Percentiles rank a stretch among this genome's conserved stretches.
phyloP scores from a whole-genome alignment of 1,140 invertebrate species.

The Scaptomyza pallida region DNA sequence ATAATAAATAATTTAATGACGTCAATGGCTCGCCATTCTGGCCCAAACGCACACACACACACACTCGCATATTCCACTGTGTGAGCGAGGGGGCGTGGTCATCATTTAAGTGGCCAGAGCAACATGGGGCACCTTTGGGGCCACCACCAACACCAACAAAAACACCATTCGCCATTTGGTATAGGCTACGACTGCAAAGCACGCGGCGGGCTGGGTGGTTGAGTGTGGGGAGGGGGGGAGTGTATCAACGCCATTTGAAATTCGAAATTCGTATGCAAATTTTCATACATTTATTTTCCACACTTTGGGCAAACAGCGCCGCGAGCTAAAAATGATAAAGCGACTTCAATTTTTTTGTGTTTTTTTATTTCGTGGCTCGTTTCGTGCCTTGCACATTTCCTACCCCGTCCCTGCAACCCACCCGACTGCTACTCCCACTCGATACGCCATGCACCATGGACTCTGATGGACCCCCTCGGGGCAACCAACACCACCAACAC shows the following conservation, averaged over 20 bases:
- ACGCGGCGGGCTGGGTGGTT: background rate
- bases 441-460: conserved; percentile 52
- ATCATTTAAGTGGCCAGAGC: conserved; percentile 43
- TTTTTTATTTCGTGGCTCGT: conserved; percentile 53
- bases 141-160: conserved; percentile 38
- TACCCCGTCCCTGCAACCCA: background rate
- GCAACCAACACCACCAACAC: background rate
- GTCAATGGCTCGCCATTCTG: conserved; percentile 38
- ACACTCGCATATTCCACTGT: too few relatives aligned
- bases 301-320: conserved; percentile 75
- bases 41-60: background rate
- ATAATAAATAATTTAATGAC: conserved; percentile 59
- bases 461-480: conserved; percentile 10
- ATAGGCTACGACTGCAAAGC: background rate
- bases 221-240: background rate
- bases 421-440: conserved; percentile 21
- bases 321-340: conserved; percentile 79
- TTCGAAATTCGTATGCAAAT: conserved; percentile 78
- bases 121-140: conserved; percentile 27
- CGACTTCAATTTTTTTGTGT: conserved; percentile 71
- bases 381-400: conserved; percentile 57
- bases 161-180: conserved; percentile 38
- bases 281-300: conserved; percentile 80
- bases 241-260: conserved; percentile 62
- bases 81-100: conserved; percentile 32